phyloP scores from a whole-genome alignment of 92 coral and sea anemone genomes.

The Paramuricea clavata region DNA sequence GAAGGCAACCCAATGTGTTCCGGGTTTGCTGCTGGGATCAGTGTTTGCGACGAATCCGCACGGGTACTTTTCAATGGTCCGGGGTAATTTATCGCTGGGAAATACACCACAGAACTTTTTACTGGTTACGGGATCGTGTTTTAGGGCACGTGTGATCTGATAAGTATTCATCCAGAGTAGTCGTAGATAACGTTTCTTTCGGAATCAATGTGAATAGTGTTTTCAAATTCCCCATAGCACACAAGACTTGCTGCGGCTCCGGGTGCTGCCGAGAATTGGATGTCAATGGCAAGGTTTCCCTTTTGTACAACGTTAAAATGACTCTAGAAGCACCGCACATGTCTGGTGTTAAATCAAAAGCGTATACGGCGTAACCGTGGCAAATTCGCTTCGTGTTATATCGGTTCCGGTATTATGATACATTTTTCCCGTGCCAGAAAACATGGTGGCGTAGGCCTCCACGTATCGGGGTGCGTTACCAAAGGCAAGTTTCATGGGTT shows the following conservation, averaged over 20 bases:
- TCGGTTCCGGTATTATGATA: too few relatives aligned
- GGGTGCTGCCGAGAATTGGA: neutral
- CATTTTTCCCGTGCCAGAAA: too few relatives aligned
- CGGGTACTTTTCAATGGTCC: constrained; percentile 19
- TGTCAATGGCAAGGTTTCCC: constrained; percentile 47
- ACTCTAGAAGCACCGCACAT: neutral
- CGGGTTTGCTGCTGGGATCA: constrained; percentile 35
- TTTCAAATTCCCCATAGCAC: constrained; percentile 51
- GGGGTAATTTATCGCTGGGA: constrained; percentile 34
- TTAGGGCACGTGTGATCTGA: neutral
- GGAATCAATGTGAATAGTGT: neutral
- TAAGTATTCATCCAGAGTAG: constrained; percentile 32
- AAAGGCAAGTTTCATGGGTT: too few relatives aligned
- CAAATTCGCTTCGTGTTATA: too few relatives aligned
- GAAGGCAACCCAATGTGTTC: constrained; percentile 61
- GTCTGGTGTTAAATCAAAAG: constrained; percentile 16
- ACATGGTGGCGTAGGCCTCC: too few relatives aligned
- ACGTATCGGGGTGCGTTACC: too few relatives aligned
- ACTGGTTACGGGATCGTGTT: neutral
- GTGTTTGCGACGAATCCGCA: constrained; percentile 55
- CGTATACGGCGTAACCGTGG: neutral
- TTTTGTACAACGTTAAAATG: constrained; percentile 22
- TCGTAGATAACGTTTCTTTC: constrained; percentile 29
- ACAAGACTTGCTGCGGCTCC: constrained; percentile 33
- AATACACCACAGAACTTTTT: constrained; percentile 44